A percentile compares a stretch with the other conserved stretches of the same genome.
phyloP scores from a whole-genome alignment of 2,797 vertebrate genomes.

The Scolopax bukidnonensis region DNA sequence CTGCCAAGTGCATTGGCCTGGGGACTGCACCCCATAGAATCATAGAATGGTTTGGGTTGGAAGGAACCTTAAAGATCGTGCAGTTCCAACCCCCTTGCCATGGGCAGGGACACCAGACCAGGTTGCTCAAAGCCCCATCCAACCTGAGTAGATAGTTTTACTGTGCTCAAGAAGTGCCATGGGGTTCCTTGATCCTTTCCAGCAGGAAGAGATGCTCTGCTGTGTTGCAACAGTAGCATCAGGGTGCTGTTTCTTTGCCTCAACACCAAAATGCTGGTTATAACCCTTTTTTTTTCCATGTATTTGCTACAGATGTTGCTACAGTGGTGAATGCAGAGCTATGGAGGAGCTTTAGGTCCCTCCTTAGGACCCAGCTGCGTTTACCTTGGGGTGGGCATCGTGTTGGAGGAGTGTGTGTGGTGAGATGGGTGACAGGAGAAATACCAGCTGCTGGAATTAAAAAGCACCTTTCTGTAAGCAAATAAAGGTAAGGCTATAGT shows the following conservation, averaged over 20 bases:
- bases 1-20: not conserved
- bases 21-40: not conserved
- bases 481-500: not conserved
- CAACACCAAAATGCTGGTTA: not conserved
- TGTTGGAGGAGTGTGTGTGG: not conserved
- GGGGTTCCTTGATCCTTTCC: not conserved
- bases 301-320: not conserved
- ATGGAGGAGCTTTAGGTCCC: not conserved
- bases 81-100: too few species aligned
- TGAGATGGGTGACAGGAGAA: not conserved
- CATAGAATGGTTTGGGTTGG: too few species aligned
- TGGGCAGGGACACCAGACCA: too few species aligned
- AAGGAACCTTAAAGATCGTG: too few species aligned
- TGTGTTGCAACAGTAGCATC: too few species aligned
- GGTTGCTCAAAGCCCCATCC: too few species aligned
- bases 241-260: not conserved
- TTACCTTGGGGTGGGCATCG: not conserved
- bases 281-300: rapidly evolving
- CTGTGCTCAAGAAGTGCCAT: not conserved
- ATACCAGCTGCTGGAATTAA: not conserved
- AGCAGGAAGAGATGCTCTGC: not conserved
- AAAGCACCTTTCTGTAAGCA: not conserved
- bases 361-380: not conserved
- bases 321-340: not conserved
- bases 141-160: not conserved